Evolutionary conservation across 2,888 invertebrate species (phyloP).

Genomic region (Tetheella fluctuosa): DNA sequence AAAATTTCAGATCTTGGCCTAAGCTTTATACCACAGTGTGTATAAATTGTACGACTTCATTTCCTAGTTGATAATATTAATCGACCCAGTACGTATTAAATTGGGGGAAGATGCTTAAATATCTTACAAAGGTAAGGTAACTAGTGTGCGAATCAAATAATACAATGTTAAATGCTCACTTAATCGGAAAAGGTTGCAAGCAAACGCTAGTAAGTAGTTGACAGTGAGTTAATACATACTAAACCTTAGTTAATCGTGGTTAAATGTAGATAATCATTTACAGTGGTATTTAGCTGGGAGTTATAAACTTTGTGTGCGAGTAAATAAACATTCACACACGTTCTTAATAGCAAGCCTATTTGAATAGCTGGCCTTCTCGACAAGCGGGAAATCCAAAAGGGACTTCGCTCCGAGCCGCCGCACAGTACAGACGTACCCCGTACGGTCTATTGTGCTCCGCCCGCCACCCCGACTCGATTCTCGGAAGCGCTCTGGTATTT

Average conservation of each 20-base stretch:
- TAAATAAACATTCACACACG: conserved; percentile 30
- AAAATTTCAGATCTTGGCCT: no score
- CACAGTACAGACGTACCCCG: no score
- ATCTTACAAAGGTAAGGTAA: neutral
- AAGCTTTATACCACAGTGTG: no score
- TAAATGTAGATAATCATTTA: conserved; percentile 26
- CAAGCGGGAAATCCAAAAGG: no score
- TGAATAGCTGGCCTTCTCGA: conserved; percentile 33
- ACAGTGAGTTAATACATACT: conserved; percentile 11
- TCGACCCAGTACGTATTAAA: no score
- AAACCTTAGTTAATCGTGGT: conserved; percentile 10
- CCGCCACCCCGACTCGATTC: no score
- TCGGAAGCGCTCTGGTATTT: no score
- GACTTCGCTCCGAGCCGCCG: no score
- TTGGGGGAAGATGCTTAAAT: no score
- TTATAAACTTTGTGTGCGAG: conserved; percentile 25
- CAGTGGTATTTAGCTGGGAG: conserved; percentile 24
- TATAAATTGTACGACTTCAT: no score
- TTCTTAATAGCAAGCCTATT: conserved; percentile 27
- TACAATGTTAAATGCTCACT: neutral
- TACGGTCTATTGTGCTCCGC: no score
- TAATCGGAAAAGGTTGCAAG: neutral
- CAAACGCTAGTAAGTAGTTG: conserved; percentile 6
- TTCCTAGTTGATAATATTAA: no score
- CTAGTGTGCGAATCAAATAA: neutral